Conservation (phyloP, 2,113 vertebrate genomes). For the Porphyrio hochstetteri region DNA sequence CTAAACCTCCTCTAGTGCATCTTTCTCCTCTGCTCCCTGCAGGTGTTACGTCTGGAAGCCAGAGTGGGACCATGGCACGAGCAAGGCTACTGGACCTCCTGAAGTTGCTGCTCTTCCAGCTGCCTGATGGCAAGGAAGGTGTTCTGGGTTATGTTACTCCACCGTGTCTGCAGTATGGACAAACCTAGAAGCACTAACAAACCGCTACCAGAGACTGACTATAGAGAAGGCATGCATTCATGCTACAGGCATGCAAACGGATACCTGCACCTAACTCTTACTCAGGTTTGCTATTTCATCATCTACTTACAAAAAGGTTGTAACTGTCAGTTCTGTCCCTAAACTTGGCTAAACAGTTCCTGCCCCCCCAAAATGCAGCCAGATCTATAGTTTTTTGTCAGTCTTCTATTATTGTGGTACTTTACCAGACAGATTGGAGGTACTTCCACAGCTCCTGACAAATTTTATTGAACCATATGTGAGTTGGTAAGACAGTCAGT, state of each 20-base stretch:
- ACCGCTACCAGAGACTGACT: background rate
- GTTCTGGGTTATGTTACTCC: background rate
- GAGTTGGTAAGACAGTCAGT: background rate
- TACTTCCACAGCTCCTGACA: background rate
- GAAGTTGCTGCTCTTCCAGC: background rate
- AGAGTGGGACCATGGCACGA: background rate
- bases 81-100: background rate
- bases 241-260: background rate
- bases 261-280: background rate
- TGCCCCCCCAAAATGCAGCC: background rate
- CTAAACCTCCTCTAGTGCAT: background rate
- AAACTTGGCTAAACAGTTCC: background rate
- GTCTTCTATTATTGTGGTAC: background rate
- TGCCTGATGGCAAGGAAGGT: background rate
- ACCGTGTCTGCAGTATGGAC: background rate
- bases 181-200: background rate
- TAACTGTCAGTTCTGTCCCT: background rate
- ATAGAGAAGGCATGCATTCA: background rate
- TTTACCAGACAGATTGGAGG: background rate
- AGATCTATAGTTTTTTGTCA: background rate
- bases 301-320: background rate
- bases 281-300: background rate
- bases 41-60: too few relatives aligned
- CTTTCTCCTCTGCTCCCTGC: background rate
- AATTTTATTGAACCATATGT: background rate